phyloP scores from a whole-genome alignment of 2,113 vertebrate species.

The Nothobranchius kuhntae region DNA sequence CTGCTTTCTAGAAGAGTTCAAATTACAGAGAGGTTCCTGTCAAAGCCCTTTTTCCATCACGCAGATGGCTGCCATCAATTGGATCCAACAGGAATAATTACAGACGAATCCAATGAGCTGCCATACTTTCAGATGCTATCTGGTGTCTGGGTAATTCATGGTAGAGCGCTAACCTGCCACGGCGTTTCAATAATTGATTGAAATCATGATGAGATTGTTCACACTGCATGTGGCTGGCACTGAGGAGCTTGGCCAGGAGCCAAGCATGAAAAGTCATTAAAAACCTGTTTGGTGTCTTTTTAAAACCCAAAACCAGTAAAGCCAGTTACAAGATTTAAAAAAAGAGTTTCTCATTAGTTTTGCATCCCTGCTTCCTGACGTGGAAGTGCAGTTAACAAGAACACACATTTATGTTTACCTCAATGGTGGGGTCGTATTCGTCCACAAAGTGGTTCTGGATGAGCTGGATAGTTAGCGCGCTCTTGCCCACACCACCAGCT shows the following conservation, averaged over 20 bases:
- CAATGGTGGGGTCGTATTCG: constrained; percentile 83
- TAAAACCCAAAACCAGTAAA: constrained; percentile 67
- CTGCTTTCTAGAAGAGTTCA: constrained; percentile 25
- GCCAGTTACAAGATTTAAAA: constrained; percentile 49
- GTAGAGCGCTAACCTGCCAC: constrained; percentile 13
- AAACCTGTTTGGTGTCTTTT: constrained; percentile 58
- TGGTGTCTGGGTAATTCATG: constrained; percentile 27
- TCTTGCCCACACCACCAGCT: constrained; percentile 83
- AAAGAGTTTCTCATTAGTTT: neutral
- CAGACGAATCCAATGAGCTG: constrained; percentile 6
- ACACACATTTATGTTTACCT: constrained; percentile 64
- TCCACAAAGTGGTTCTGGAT: constrained; percentile 85
- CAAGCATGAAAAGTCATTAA: constrained; percentile 37
- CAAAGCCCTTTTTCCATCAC: constrained; percentile 22
- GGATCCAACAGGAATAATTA: constrained; percentile 39
- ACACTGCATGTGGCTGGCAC: neutral
- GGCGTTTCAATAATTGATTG: constrained; percentile 35
- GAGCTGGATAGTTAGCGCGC: constrained; percentile 82
- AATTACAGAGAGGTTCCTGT: constrained; percentile 21
- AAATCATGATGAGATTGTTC: constrained; percentile 25
- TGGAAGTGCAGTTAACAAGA: neutral
- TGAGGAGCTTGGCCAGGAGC: constrained; percentile 16
- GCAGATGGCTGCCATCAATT: constrained; percentile 9
- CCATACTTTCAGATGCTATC: constrained; percentile 23
- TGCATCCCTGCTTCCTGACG: constrained; percentile 2